These are phyloP conservation scores for Gerris lacustris DNA, from an alignment of 2,888 invertebrate genomes.

Conservation along the genomic window DNA sequence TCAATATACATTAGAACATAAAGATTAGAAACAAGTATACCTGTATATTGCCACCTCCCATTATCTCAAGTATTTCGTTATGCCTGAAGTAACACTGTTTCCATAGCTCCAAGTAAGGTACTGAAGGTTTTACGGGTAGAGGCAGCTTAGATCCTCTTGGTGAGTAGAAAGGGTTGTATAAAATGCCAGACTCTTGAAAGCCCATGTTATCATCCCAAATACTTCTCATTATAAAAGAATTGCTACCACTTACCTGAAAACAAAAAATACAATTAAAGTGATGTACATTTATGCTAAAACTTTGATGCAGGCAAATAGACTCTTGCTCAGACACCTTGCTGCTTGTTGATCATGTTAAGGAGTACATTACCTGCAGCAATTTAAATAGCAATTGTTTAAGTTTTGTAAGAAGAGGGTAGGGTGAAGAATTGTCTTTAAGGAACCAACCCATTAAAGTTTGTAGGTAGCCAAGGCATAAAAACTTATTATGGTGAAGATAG, in stretches of 20 bases:
- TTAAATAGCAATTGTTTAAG: no score
- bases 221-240: conserved; percentile 52
- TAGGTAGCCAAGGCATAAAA: no score
- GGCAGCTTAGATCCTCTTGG: conserved; percentile 25
- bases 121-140: conserved; percentile 35
- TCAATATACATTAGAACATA: background rate
- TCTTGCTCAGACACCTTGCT: no score
- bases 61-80: conserved; percentile 67
- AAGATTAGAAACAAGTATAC: conserved; percentile 16
- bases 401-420: no score
- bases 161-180: conserved; percentile 70
- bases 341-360: no score
- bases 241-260: conserved; percentile 20
- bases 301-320: no score
- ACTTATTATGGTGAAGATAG: no score
- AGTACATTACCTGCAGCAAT: no score
- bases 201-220: conserved; percentile 84
- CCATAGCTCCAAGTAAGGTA: conserved; percentile 63
- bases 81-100: conserved; percentile 81
- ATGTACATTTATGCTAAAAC: no score
- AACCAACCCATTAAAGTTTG: no score
- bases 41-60: conserved; percentile 32
- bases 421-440: no score
- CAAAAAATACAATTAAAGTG: no score
- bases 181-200: conserved; percentile 57